phyloP scores from a whole-genome alignment of 2,113 vertebrate species.

The Aphelocoma coerulescens region DNA sequence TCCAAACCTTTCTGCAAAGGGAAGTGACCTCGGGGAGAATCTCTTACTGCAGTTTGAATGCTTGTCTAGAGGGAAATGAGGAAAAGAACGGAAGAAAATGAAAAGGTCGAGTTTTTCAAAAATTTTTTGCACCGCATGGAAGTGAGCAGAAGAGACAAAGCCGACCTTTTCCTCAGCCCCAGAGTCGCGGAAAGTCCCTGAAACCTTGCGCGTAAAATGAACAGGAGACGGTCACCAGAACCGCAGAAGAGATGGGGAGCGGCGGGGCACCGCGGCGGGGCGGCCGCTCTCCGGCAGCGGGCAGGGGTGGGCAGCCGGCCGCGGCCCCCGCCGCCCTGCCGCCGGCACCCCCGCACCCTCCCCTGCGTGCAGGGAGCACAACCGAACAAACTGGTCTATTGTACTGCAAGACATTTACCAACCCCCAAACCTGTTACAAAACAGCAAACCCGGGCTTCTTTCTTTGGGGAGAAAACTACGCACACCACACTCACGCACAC shows the following conservation, averaged over 20 bases:
- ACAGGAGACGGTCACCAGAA: background rate
- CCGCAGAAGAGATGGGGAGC: background rate
- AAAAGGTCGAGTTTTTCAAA: background rate
- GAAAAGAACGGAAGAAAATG: background rate
- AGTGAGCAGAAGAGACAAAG: background rate
- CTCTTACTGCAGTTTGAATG: background rate
- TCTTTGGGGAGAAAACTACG: background rate
- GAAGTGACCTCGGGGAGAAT: background rate
- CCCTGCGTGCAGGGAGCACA: background rate
- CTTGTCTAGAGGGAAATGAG: background rate
- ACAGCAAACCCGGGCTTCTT: background rate
- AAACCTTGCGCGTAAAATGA: background rate
- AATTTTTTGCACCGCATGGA: background rate
- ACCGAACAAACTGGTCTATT: constrained; percentile 31
- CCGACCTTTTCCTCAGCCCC: background rate
- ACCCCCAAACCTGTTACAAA: constrained; percentile 38
- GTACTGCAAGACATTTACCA: constrained; percentile 20
- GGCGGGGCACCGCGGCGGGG: background rate
- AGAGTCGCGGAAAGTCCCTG: background rate
- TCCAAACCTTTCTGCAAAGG: background rate
- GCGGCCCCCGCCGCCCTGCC: background rate
- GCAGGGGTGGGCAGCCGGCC: background rate
- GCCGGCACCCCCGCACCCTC: background rate
- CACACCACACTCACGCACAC: background rate
- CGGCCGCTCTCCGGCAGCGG: background rate